Conservation (phyloP, 2,888 invertebrate species). For the Drosophila suboccidentalis region DNA sequence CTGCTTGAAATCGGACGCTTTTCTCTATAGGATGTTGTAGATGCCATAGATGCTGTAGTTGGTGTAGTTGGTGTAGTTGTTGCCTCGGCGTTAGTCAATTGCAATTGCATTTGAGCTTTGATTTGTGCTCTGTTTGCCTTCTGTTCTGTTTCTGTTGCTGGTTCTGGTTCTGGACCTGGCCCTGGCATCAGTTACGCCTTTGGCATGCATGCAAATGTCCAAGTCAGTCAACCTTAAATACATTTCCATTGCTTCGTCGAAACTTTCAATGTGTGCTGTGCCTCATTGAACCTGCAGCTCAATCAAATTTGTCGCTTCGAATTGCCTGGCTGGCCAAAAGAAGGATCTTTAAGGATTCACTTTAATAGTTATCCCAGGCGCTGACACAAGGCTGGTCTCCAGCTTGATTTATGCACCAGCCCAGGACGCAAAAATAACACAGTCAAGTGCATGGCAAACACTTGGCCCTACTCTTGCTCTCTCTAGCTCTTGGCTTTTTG, state of each 20-base stretch:
- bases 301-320: conserved; percentile 67
- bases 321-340: conserved; percentile 22
- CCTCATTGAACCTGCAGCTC: conserved; percentile 52
- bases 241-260: conserved; percentile 21
- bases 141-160: conserved; percentile 8
- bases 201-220: conserved; percentile 60
- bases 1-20: conserved; percentile 54
- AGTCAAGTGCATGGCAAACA: conserved; percentile 81
- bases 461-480: conserved; percentile 52
- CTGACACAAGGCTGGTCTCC: conserved; percentile 16
- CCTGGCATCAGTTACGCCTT: conserved; percentile 31
- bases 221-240: conserved; percentile 46
- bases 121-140: conserved; percentile 43
- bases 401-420: conserved; percentile 72
- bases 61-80: conserved; percentile 13
- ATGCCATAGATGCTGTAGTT: conserved; percentile 11
- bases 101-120: conserved; percentile 60
- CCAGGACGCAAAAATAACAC: conserved; percentile 72
- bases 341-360: conserved; percentile 57
- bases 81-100: conserved; percentile 44
- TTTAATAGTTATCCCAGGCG: conserved; percentile 48
- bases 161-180: conserved; percentile 5
- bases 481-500: conserved; percentile 59
- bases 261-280: conserved; percentile 19
- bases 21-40: conserved; percentile 30